Conservation (phyloP, 2,113 vertebrate genomes). For the Ranitomeya imitator region DNA sequence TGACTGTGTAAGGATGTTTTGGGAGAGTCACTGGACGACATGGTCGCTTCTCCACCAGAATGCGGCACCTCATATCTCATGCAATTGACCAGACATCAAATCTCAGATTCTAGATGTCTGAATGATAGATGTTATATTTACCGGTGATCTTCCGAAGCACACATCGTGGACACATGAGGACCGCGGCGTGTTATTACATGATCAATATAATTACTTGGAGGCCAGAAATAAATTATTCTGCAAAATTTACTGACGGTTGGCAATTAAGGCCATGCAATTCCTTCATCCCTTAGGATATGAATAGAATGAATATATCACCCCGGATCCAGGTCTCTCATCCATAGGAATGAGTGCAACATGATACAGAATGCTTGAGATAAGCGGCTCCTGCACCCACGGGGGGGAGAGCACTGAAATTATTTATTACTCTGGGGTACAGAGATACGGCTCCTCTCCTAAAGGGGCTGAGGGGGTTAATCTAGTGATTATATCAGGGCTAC, state of each 20-base stretch:
- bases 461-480: slow-evolving; percentile 6
- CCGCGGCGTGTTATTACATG: background rate
- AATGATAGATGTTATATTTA: too few species aligned
- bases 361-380: background rate
- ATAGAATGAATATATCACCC: background rate
- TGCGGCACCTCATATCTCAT: too few species aligned
- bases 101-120: too few species aligned
- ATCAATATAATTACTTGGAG: background rate
- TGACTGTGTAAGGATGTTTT: too few species aligned
- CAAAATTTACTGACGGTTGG: background rate
- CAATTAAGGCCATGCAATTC: background rate
- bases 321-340: background rate
- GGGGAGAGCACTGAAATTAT: background rate
- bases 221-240: background rate
- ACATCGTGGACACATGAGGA: background rate
- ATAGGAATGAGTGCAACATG: background rate
- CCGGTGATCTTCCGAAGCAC: too few species aligned
- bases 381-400: background rate
- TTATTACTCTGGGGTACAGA: background rate
- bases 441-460: background rate
- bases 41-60: too few species aligned
- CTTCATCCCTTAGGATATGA: background rate
- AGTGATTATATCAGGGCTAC: background rate
- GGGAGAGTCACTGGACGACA: too few species aligned
- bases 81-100: too few species aligned